Evolutionary conservation across 2,113 vertebrate genomes (phyloP).

Genomic region (Dinomys branickii): DNA sequence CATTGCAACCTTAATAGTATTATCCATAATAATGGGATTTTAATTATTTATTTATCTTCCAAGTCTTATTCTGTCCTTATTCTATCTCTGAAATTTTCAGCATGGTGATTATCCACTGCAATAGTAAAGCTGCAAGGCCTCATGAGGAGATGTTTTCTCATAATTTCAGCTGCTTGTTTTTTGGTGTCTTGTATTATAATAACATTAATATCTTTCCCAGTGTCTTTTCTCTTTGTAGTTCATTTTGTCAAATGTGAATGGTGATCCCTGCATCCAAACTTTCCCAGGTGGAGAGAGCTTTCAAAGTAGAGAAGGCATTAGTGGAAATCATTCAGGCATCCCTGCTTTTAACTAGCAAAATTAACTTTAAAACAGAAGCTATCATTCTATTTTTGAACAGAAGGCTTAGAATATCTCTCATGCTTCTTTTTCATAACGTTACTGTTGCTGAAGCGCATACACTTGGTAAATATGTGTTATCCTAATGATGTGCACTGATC

Average conservation of each 20-base stretch:
- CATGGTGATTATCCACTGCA: constrained; percentile 51
- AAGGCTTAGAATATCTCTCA: neutral
- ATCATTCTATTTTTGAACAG: neutral
- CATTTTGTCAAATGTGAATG: constrained; percentile 51
- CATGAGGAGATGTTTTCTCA: neutral
- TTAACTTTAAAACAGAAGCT: constrained; percentile 13
- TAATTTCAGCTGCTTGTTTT: constrained; percentile 45
- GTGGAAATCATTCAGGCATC: neutral
- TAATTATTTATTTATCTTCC: constrained; percentile 74
- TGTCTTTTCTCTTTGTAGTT: neutral
- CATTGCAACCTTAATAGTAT: constrained; percentile 69
- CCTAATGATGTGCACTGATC: neutral
- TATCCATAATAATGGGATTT: constrained; percentile 78
- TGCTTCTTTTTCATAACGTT: neutral
- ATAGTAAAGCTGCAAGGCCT: constrained; percentile 51
- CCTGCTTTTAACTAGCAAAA: constrained; percentile 9
- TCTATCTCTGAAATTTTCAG: constrained; percentile 64
- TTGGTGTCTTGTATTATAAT: constrained; percentile 59
- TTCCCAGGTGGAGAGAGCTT: neutral
- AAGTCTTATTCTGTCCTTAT: constrained; percentile 59
- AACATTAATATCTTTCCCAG: neutral
- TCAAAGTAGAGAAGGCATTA: constrained; percentile 43
- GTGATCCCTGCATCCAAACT: neutral
- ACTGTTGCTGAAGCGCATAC: neutral
- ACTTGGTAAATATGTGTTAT: neutral